Evolutionary conservation across 2,888 invertebrate species (phyloP), one percentile per base, ranked within the genome.

Genomic region (Caenorhabditis sp.): DNA sequence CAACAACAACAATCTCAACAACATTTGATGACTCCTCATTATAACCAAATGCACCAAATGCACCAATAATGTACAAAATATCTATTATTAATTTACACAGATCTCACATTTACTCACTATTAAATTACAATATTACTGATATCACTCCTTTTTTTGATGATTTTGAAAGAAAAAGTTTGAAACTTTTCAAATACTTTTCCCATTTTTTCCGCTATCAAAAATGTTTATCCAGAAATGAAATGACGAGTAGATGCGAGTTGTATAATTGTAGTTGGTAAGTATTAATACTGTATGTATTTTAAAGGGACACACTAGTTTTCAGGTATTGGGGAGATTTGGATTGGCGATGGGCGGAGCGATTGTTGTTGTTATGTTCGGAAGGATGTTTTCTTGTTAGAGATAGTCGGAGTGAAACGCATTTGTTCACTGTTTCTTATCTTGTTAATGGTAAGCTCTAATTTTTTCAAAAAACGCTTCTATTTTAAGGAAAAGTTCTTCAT

Each of bases 261-360:
- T 58, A 58, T 37, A 27, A 58, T 36, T 58, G 58, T 23, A 58
- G 58, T 37, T 58, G 58, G 58, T 53, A 53, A 21, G 53, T 23
- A n/a, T n/a, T n/a, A 4, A 50, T 50, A 8, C 19, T 50, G 5
- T n/a, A 50, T 5, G 3, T n/a, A 50, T 17, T n/a, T 50, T 14
- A 5, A 4, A 50, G 3, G 3, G 19, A 8, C 5, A 19, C 5
- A n/a, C 4, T n/a, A 8, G 14, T 23, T 10, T 53, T n/a, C 21
- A 53, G 53, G 53, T 93, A 93, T 88, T 94, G 93, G 93, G 93
- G 93, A 19, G 92, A 93, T 62, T 91, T 93, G 79, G 91, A 92
- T 0, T 91, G 92, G 77, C 90, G 91, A 49, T 92, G 93, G 87
- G 93, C 93, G 0, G 93, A 93, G 87, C 61, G 63, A n/a, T 69